Percentiles rank a stretch among this genome's conserved stretches.
These are phyloP conservation scores for Puntigrus tetrazona DNA, from an alignment of 2,113 vertebrate genomes.

Conservation along the genomic window DNA sequence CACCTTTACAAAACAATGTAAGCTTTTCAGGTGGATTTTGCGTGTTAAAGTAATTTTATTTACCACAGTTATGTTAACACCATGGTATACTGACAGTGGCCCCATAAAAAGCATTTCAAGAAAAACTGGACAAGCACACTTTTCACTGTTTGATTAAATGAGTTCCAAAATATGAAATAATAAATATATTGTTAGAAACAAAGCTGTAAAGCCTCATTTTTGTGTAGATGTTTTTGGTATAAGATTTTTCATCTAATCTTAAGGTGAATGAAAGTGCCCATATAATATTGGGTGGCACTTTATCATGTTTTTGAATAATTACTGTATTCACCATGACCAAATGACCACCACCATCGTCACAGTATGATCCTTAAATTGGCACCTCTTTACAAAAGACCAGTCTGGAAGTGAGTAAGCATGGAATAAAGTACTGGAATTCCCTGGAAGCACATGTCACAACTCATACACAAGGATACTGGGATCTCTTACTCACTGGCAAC, in stretches of 20 bases:
- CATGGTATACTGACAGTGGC: constrained; percentile 13
- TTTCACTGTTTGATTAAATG: not conserved
- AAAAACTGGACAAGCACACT: not conserved
- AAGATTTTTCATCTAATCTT: too few species aligned
- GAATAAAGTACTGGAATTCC: not conserved
- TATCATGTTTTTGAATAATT: not conserved
- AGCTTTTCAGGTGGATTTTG: constrained; percentile 40
- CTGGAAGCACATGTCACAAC: too few species aligned
- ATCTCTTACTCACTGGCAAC: not conserved
- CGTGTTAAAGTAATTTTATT: constrained; percentile 21
- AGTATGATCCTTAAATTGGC: too few species aligned
- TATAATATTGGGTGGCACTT: not conserved
- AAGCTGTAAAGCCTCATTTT: not conserved
- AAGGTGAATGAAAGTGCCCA: too few species aligned
- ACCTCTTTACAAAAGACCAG: not conserved
- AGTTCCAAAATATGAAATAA: not conserved
- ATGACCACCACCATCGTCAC: too few species aligned
- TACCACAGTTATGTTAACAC: constrained; percentile 46
- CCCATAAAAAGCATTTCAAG: not conserved
- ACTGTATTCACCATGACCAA: not conserved
- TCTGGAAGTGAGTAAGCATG: not conserved
- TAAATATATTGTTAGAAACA: not conserved
- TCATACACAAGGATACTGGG: too few species aligned
- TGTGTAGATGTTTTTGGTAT: too few species aligned
- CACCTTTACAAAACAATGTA: constrained; percentile 47